phyloP scores from a whole-genome alignment of 2,113 vertebrate species.

The Suricata suricatta region DNA sequence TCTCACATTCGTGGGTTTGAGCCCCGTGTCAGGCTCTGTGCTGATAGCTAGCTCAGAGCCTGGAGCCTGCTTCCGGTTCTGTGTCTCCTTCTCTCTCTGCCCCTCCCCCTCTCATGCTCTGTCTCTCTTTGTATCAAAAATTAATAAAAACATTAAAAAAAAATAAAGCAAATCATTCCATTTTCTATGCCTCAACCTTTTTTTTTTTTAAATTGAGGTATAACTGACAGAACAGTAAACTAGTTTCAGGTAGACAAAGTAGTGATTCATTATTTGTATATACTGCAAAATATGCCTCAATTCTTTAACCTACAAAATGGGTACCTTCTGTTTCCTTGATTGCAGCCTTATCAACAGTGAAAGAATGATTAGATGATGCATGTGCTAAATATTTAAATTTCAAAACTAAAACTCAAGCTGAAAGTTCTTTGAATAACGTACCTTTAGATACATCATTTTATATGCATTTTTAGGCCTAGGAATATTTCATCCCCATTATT shows the following conservation, averaged over 20 bases:
- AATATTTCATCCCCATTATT: background rate
- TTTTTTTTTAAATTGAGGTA: background rate
- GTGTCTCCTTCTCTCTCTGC: too few relatives aligned
- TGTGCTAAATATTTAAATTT: constrained; percentile 6
- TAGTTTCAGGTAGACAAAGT: background rate
- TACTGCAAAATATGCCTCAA: background rate
- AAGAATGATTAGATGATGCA: background rate
- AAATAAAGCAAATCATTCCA: background rate
- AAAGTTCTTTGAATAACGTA: constrained; percentile 34
- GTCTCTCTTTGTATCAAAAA: too few relatives aligned
- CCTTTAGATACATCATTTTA: background rate
- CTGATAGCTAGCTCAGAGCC: too few relatives aligned
- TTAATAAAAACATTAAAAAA: too few relatives aligned
- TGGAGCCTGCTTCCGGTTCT: too few relatives aligned
- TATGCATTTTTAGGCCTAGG: background rate
- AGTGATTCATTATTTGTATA: background rate
- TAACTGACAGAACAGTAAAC: background rate
- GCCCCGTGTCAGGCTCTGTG: too few relatives aligned
- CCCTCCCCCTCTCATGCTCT: too few relatives aligned
- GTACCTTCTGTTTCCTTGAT: background rate
- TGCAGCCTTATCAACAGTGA: background rate
- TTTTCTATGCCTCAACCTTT: background rate
- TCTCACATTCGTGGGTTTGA: too few relatives aligned
- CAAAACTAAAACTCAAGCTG: constrained; percentile 1
- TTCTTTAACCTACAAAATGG: background rate